Conservation (phyloP, 2,113 vertebrate genomes). For the Tyrannus savana region DNA sequence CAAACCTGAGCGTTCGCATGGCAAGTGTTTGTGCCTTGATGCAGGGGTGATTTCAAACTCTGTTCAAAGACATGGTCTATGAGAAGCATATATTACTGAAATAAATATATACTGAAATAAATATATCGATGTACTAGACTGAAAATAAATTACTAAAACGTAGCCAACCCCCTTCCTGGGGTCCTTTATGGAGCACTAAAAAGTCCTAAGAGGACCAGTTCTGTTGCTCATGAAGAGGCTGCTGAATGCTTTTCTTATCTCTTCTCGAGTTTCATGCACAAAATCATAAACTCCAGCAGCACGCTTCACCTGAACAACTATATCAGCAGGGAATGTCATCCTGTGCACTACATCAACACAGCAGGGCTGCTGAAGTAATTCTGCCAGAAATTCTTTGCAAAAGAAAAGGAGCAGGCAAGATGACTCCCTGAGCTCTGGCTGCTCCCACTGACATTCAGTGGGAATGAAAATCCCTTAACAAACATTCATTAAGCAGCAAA, state of each 20-base stretch:
- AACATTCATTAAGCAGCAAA: background rate
- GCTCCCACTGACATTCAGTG: background rate
- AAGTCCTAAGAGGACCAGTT: background rate
- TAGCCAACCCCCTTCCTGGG: accelerated
- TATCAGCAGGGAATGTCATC: background rate
- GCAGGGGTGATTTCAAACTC: background rate
- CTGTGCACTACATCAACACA: background rate
- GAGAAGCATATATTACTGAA: background rate
- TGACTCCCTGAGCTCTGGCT: background rate
- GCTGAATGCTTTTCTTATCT: background rate
- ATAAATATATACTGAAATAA: background rate
- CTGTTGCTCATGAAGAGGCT: background rate
- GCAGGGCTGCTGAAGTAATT: background rate
- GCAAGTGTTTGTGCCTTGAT: background rate
- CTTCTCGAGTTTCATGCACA: background rate
- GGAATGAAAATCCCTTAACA: slow-evolving; percentile 15
- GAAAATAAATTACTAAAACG: background rate
- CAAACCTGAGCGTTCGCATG: background rate
- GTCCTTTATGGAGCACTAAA: background rate
- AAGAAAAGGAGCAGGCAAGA: background rate
- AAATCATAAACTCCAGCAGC: background rate
- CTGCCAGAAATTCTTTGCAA: background rate
- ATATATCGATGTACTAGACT: background rate
- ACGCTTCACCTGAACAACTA: background rate
- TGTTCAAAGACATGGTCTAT: background rate